Evolutionary conservation across 1,140 invertebrate genomes (phyloP).

Genomic region (Bombus turneri): DNA sequence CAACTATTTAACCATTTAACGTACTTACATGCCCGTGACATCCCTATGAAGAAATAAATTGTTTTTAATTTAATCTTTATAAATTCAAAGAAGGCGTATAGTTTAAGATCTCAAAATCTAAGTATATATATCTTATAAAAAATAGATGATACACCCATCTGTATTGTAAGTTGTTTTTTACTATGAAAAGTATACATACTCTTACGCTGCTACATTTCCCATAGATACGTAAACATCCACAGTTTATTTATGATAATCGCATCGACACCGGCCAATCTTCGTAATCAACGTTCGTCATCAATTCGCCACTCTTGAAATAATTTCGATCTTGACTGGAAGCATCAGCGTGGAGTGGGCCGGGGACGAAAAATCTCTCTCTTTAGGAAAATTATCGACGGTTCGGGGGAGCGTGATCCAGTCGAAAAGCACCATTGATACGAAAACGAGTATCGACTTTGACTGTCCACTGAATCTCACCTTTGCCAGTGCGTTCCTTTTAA

Average conservation of each 20-base stretch:
- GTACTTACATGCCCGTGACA: neutral
- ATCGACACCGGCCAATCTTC: neutral
- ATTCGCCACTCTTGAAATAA: neutral
- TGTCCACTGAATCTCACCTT: slow-evolving; percentile 45
- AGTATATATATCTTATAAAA: too few species aligned
- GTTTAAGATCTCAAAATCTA: too few species aligned
- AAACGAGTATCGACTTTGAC: slow-evolving; percentile 51
- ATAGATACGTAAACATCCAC: neutral
- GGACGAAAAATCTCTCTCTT: neutral
- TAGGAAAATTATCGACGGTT: slow-evolving; percentile 25
- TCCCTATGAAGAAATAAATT: neutral
- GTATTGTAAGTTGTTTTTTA: too few species aligned
- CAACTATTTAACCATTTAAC: neutral
- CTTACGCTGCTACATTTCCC: too few species aligned
- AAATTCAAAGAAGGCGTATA: too few species aligned
- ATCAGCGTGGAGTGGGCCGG: too few species aligned
- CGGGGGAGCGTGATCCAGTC: neutral
- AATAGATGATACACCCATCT: too few species aligned
- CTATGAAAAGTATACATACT: too few species aligned
- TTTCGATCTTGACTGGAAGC: neutral
- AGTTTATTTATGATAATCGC: neutral
- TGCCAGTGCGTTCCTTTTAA: slow-evolving; percentile 42
- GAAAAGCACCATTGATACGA: slow-evolving; percentile 23
- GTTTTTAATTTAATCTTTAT: neutral
- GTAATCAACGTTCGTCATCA: neutral